Percentiles rank a stretch among this genome's conserved stretches.
Evolutionary conservation across 2,797 vertebrate genomes (phyloP).

Genomic region (Gadopsis marmoratus): DNA sequence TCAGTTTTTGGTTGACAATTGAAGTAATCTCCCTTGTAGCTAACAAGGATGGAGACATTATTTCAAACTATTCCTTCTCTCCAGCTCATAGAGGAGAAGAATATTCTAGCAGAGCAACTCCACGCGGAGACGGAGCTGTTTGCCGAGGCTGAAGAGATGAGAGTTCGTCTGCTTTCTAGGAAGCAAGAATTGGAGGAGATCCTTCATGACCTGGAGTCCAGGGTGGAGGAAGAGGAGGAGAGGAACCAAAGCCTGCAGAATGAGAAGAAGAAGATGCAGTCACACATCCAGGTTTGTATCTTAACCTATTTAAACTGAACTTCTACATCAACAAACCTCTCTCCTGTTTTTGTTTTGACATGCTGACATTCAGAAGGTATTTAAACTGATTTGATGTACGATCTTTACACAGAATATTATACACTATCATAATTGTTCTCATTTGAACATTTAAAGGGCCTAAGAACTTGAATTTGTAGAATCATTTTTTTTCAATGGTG

Average conservation of each 20-base stretch:
- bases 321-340: not conserved
- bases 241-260: constrained; percentile 94
- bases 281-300: constrained; percentile 91
- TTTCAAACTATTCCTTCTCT: not conserved
- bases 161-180: constrained; percentile 93
- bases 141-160: constrained; percentile 97
- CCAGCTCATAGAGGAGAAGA: constrained; percentile 95
- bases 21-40: not conserved
- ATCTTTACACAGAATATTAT: not conserved
- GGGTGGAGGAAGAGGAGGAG: constrained; percentile 97
- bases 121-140: constrained; percentile 97
- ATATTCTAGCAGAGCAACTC: constrained; percentile 95
- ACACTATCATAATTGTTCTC: not conserved
- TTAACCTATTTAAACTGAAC: not conserved
- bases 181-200: constrained; percentile 98
- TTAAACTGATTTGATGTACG: not conserved
- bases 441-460: constrained; percentile 1
- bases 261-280: constrained; percentile 98
- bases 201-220: constrained; percentile 94
- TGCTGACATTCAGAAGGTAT: not conserved
- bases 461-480: not conserved
- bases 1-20: not conserved
- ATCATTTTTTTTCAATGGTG: too few relatives aligned
- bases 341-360: not conserved
- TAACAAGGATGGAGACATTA: not conserved